These are phyloP conservation scores for Drosophila busckii DNA, from an alignment of 1,140 invertebrate species.

Conservation along the genomic window DNA sequence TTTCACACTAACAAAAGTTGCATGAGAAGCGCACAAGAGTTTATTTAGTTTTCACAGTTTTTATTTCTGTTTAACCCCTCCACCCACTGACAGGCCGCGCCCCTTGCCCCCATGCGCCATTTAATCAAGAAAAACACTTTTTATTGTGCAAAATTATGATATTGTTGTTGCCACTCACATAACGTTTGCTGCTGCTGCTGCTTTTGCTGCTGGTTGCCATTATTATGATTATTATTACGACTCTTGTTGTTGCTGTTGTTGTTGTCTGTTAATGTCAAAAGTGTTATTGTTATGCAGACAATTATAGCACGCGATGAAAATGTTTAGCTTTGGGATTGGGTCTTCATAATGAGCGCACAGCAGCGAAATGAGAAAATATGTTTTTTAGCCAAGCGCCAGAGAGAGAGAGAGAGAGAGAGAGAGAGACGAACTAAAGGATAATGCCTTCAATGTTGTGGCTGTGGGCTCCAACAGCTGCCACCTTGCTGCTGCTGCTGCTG, in stretches of 20 bases:
- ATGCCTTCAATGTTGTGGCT: slow-evolving; percentile 6
- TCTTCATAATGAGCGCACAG: slow-evolving; percentile 42
- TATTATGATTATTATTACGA: slow-evolving; percentile 10
- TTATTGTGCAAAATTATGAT: slow-evolving; percentile 74
- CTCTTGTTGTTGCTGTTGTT: slow-evolving; percentile 9
- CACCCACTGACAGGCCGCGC: neutral
- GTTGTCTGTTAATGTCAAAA: slow-evolving; percentile 67
- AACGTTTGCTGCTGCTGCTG: slow-evolving; percentile 18
- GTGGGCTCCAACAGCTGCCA: slow-evolving; percentile 32
- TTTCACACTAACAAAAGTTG: slow-evolving; percentile 52
- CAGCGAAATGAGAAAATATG: slow-evolving; percentile 67
- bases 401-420: too few species aligned
- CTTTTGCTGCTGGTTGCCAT: slow-evolving; percentile 11
- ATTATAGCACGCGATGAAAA: slow-evolving; percentile 71
- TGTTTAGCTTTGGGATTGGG: slow-evolving; percentile 29
- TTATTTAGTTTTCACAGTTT: slow-evolving; percentile 8
- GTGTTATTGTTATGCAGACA: slow-evolving; percentile 74
- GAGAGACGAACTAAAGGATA: too few species aligned
- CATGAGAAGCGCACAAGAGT: slow-evolving; percentile 4
- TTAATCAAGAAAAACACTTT: slow-evolving; percentile 76
- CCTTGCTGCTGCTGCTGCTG: slow-evolving; percentile 8
- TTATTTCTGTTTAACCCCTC: slow-evolving; percentile 22
- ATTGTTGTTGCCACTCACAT: slow-evolving; percentile 43
- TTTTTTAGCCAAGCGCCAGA: slow-evolving; percentile 63
- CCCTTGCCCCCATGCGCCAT: slow-evolving; percentile 31